phyloP scores from a whole-genome alignment of 2,888 invertebrate genomes.

The Agonopterix heracliana region DNA sequence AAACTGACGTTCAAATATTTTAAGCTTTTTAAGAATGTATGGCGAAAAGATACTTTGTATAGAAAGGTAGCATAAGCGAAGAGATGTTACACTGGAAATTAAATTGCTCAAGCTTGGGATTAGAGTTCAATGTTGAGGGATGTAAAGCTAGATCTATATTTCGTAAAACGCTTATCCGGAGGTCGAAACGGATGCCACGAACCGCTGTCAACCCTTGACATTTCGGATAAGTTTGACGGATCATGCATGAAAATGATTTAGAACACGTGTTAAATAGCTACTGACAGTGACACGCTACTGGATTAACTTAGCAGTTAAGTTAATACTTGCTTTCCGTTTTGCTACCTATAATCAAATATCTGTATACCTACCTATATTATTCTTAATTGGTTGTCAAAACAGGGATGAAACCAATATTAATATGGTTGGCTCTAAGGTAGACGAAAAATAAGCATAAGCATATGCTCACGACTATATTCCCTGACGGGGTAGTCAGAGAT shows the following conservation, averaged over 20 bases:
- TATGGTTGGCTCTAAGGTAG: too few relatives aligned
- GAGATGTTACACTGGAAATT: conserved; percentile 26
- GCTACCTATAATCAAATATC: conserved; percentile 24
- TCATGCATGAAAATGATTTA: conserved; percentile 58
- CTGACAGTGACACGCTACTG: conserved; percentile 25
- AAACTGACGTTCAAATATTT: conserved; percentile 16
- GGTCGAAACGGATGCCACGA: conserved; percentile 61
- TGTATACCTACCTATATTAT: too few relatives aligned
- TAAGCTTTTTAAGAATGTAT: conserved; percentile 42
- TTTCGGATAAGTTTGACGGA: conserved; percentile 64
- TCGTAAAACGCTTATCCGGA: conserved; percentile 37
- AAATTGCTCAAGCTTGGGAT: conserved; percentile 22
- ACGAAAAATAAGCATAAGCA: too few relatives aligned
- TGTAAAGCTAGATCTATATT: neutral
- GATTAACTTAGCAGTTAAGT: conserved; percentile 17
- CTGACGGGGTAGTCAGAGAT: too few relatives aligned
- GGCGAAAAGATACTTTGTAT: conserved; percentile 25
- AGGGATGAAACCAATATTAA: too few relatives aligned
- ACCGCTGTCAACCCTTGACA: conserved; percentile 71
- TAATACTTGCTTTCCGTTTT: conserved; percentile 10
- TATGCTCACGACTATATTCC: too few relatives aligned
- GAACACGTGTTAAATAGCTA: conserved; percentile 39
- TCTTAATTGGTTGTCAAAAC: conserved; percentile 3
- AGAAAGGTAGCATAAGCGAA: conserved; percentile 42
- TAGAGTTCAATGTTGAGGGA: conserved; percentile 9